Evolutionary conservation across 2,797 vertebrate genomes (phyloP).

Genomic region (Typhlichthys subterraneus): DNA sequence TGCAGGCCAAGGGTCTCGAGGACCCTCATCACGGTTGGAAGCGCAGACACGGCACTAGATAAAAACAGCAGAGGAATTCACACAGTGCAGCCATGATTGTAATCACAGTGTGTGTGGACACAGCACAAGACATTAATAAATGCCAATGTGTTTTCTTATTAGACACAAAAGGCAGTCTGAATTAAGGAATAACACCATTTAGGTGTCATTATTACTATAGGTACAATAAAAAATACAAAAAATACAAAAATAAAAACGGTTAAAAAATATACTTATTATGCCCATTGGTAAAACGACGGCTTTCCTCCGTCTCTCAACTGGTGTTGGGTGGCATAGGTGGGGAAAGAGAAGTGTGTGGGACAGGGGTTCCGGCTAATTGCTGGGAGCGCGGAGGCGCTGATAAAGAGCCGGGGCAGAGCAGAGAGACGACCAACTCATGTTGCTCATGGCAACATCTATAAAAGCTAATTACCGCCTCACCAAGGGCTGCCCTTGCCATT

Average conservation of each 20-base stretch:
- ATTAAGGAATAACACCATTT: too few species aligned
- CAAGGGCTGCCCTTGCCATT: slow-evolving; percentile 84
- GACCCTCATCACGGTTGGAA: slow-evolving; percentile 32
- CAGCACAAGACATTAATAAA: slow-evolving; percentile 36
- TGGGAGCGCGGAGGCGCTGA: slow-evolving; percentile 74
- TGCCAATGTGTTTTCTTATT: slow-evolving; percentile 16
- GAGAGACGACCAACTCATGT: slow-evolving; percentile 68
- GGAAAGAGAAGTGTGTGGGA: slow-evolving; percentile 15
- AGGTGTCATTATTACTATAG: slow-evolving; percentile 19
- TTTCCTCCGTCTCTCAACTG: not conserved
- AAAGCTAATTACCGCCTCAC: slow-evolving; percentile 93
- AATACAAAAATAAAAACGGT: too few species aligned
- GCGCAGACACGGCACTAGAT: not conserved
- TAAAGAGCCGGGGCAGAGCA: slow-evolving; percentile 70
- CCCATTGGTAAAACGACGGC: not conserved
- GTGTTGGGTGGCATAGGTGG: slow-evolving; percentile 22
- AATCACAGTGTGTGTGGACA: slow-evolving; percentile 5
- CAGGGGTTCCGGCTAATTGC: slow-evolving; percentile 78
- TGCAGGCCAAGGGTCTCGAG: slow-evolving; percentile 31
- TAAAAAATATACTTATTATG: slow-evolving; percentile 13
- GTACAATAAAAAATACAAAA: not conserved
- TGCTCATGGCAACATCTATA: slow-evolving; percentile 85
- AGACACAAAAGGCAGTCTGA: slow-evolving; percentile 1
- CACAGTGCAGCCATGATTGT: slow-evolving; percentile 29
- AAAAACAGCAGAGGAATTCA: slow-evolving; percentile 19